These are phyloP conservation scores for Eueides isabella DNA, from an alignment of 1,140 invertebrate species.

Conservation along the genomic window DNA sequence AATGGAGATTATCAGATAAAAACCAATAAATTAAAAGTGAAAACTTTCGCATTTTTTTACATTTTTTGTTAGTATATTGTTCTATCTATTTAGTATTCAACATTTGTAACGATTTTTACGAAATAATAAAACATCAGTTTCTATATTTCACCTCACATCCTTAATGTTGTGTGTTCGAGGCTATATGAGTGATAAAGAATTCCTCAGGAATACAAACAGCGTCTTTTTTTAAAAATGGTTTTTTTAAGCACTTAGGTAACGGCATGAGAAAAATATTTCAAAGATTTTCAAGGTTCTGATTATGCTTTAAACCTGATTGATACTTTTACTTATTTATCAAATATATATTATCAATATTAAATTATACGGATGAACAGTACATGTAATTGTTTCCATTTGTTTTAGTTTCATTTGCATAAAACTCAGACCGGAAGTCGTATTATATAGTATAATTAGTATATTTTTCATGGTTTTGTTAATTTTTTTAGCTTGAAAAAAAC, in stretches of 20 bases:
- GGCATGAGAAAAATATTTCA: neutral
- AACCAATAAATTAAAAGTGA: neutral
- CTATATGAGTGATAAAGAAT: neutral
- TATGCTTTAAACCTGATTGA: neutral
- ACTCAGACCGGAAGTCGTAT: too few species aligned
- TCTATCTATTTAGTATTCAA: neutral
- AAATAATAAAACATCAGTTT: constrained; percentile 3
- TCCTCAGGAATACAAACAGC: neutral
- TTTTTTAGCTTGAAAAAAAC: too few species aligned
- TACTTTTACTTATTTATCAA: neutral
- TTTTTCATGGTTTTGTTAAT: too few species aligned
- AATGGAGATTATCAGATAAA: too few species aligned
- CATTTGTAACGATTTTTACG: neutral
- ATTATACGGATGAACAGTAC: neutral
- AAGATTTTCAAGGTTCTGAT: neutral
- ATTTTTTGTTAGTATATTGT: too few species aligned
- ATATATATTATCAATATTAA: neutral
- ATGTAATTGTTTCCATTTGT: too few species aligned
- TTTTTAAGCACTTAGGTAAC: neutral
- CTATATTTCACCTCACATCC: constrained; percentile 4
- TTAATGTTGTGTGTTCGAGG: neutral
- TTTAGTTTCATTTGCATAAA: too few species aligned
- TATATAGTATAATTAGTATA: too few species aligned
- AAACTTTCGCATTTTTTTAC: too few species aligned
- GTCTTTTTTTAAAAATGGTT: neutral